phyloP scores from a whole-genome alignment of 2,888 invertebrate species.

The Electrophaes corylata region DNA sequence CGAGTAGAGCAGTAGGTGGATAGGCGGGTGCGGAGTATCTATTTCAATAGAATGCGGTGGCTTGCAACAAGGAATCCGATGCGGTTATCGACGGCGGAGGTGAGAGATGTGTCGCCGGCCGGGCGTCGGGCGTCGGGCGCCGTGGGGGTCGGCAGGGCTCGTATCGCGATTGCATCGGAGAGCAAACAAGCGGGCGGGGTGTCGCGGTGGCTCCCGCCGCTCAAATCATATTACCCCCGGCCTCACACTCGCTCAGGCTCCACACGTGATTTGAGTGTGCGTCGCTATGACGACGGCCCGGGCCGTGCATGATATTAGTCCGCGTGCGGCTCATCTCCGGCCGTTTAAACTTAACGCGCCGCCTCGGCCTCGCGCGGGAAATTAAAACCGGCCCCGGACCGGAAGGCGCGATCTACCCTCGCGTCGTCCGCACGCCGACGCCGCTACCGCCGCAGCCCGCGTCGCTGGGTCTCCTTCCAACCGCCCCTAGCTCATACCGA shows the following conservation, averaged over 20 bases:
- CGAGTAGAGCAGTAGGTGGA: slow-evolving; percentile 67
- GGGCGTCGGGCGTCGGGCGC: slow-evolving; percentile 44
- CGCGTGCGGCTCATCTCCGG: slow-evolving; percentile 82
- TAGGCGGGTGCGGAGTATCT: slow-evolving; percentile 70
- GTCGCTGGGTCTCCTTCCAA: slow-evolving; percentile 24
- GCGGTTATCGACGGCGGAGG: slow-evolving; percentile 81
- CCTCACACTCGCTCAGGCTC: slow-evolving; percentile 70
- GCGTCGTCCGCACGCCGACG: slow-evolving; percentile 47
- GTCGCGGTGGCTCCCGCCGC: slow-evolving; percentile 70
- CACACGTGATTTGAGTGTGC: slow-evolving; percentile 88
- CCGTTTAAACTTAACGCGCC: slow-evolving; percentile 79
- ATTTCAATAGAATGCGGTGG: slow-evolving; percentile 81
- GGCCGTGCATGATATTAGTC: slow-evolving; percentile 84
- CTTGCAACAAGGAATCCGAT: slow-evolving; percentile 82
- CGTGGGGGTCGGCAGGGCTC: slow-evolving; percentile 55
- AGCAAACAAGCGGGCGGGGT: slow-evolving; percentile 83
- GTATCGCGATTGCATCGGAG: slow-evolving; percentile 84
- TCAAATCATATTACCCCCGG: slow-evolving; percentile 84
- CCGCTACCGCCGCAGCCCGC: slow-evolving; percentile 34
- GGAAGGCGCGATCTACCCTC: slow-evolving; percentile 73
- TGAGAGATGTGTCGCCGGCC: slow-evolving; percentile 76
- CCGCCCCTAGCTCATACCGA: slow-evolving; percentile 35
- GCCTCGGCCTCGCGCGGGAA: slow-evolving; percentile 74
- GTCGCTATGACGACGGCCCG: slow-evolving; percentile 88
- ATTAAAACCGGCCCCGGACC: slow-evolving; percentile 81